These are phyloP conservation scores for Zaprionus obscuricornis DNA, from an alignment of 2,888 invertebrate genomes.

Conservation along the genomic window DNA sequence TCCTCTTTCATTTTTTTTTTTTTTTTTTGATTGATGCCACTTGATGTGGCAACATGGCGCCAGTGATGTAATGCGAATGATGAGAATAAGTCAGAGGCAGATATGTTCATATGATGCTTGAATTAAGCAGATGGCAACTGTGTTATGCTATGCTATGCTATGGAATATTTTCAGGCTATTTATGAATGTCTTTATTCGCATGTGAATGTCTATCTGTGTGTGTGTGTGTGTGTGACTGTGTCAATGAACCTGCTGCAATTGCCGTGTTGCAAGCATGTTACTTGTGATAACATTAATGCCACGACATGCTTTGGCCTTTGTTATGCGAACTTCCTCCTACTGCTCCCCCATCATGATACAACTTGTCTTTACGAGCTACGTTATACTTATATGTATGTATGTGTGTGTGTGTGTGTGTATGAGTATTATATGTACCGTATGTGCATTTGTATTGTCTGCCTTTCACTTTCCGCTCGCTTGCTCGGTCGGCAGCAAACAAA, in stretches of 20 bases:
- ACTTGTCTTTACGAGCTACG: slow-evolving; percentile 19
- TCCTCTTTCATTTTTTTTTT: slow-evolving; percentile 3
- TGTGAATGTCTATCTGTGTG: slow-evolving; percentile 11
- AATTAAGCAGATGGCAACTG: too few relatives aligned
- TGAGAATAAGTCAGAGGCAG: too few relatives aligned
- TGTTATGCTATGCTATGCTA: too few relatives aligned
- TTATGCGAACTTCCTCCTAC: slow-evolving; percentile 11
- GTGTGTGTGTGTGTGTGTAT: background rate
- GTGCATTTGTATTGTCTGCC: slow-evolving; percentile 38
- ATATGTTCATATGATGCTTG: too few relatives aligned
- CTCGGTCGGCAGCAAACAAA: slow-evolving; percentile 30
- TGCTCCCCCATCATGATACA: background rate
- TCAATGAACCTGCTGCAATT: slow-evolving; percentile 59
- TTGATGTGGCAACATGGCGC: slow-evolving; percentile 18
- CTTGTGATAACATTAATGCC: slow-evolving; percentile 57
- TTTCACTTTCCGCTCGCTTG: slow-evolving; percentile 64
- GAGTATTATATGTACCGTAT: background rate
- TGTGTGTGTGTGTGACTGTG: slow-evolving; percentile 33
- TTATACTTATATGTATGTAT: slow-evolving; percentile 4
- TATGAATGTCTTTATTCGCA: slow-evolving; percentile 64
- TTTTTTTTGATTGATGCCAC: slow-evolving; percentile 11
- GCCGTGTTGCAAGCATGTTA: slow-evolving; percentile 33
- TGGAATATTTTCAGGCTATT: slow-evolving; percentile 17
- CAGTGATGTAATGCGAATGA: slow-evolving; percentile 23
- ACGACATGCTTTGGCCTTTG: slow-evolving; percentile 52